Conservation (phyloP, 2,113 vertebrate species). For the Zonotrichia leucophrys region DNA sequence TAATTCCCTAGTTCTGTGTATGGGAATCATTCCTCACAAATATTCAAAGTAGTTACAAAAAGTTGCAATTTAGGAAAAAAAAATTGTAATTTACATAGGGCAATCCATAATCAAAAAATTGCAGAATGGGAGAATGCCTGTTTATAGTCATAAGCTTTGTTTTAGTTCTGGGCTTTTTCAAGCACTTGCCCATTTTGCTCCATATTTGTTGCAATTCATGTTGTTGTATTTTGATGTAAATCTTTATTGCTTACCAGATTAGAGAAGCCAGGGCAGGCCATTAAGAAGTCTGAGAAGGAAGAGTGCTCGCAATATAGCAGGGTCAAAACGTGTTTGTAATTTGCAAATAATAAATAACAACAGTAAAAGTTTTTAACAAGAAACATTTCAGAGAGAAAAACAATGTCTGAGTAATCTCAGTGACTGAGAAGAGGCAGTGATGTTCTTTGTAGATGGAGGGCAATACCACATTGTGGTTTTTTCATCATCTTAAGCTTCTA, state of each 20-base stretch:
- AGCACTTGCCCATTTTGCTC: neutral
- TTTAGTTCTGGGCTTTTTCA: neutral
- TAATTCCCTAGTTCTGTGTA: neutral
- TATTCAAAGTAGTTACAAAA: neutral
- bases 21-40: neutral
- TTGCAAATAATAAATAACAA: neutral
- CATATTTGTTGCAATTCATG: neutral
- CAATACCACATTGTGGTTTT: neutral
- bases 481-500: neutral
- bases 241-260: neutral
- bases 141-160: neutral
- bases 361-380: neutral
- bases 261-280: neutral
- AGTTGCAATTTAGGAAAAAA: neutral
- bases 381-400: neutral
- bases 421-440: neutral
- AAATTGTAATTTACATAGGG: neutral
- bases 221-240: neutral
- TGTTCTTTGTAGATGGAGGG: neutral
- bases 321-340: neutral
- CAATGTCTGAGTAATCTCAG: neutral
- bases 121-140: neutral
- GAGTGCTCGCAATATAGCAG: neutral
- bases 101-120: neutral
- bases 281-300: neutral